These are phyloP conservation scores for Dasyprocta punctata DNA, from an alignment of 2,113 vertebrate genomes.

Conservation along the genomic window DNA sequence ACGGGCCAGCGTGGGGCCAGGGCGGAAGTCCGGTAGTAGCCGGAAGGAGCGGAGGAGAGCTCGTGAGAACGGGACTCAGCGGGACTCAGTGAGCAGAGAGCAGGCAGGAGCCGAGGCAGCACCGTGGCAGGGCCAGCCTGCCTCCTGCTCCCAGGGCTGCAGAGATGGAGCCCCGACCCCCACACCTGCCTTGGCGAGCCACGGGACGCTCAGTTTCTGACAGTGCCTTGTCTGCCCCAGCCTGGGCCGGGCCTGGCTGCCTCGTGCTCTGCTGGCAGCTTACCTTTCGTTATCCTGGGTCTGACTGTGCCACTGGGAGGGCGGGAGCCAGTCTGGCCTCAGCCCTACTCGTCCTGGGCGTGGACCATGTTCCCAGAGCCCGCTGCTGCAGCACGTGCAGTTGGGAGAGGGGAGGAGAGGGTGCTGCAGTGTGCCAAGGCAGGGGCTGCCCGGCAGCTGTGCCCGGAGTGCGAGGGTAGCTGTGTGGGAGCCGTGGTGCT, in stretches of 20 bases:
- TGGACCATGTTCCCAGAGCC: neutral
- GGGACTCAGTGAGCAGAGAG: neutral
- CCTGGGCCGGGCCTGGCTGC: too few species aligned
- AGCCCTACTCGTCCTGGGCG: neutral
- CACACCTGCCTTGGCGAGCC: neutral
- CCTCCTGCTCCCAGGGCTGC: neutral
- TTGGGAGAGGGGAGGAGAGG: neutral
- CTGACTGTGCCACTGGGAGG: neutral
- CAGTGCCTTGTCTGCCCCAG: neutral
- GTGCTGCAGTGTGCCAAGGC: neutral
- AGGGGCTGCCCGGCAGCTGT: neutral
- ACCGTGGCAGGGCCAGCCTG: neutral
- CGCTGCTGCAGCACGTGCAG: rapidly evolving
- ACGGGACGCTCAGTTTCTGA: neutral
- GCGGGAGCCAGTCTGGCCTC: neutral
- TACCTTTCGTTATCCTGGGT: neutral
- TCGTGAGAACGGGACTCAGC: neutral
- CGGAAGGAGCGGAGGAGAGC: neutral
- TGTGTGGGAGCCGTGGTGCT: rapidly evolving
- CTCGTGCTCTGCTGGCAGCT: neutral
- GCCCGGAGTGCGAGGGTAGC: neutral
- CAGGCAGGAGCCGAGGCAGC: neutral
- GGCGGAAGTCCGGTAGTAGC: neutral
- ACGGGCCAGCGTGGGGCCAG: rapidly evolving
- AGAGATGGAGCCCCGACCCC: rapidly evolving